These are phyloP conservation scores for Mimachlamys varia DNA, from an alignment of 2,888 invertebrate genomes.

Conservation along the genomic window DNA sequence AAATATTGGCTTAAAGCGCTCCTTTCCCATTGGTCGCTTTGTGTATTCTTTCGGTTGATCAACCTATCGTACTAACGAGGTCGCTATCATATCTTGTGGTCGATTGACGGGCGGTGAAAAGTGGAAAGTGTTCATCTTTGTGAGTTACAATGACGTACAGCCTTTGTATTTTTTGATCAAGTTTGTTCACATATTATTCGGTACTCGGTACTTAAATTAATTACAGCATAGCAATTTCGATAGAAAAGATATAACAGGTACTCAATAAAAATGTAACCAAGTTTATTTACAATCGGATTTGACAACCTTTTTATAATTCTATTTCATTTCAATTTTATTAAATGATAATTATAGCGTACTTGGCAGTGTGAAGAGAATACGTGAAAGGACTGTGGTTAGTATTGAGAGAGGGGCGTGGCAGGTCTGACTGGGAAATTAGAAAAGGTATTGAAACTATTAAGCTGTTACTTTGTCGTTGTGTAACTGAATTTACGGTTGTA, in stretches of 20 bases:
- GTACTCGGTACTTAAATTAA: conserved; percentile 12
- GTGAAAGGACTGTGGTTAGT: not conserved
- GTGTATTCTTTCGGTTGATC: not conserved
- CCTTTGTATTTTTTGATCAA: not conserved
- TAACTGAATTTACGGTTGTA: not conserved
- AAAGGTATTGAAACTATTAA: not conserved
- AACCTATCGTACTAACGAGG: not conserved
- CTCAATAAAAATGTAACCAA: not conserved
- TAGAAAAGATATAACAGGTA: not conserved
- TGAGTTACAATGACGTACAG: not conserved
- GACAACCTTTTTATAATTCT: not conserved
- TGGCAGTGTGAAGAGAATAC: not conserved
- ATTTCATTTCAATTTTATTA: conserved; percentile 8
- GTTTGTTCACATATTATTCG: not conserved
- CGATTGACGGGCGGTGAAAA: not conserved
- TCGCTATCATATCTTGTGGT: not conserved
- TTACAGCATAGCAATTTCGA: conserved; percentile 3
- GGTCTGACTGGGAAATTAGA: not conserved
- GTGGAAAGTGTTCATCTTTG: conserved; percentile 11
- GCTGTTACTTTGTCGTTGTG: not conserved
- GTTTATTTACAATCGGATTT: conserved; percentile 19
- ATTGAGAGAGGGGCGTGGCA: not conserved
- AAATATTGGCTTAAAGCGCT: not conserved
- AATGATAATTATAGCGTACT: conserved; percentile 3
- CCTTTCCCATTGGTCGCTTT: not conserved